Evolutionary conservation across 2,797 vertebrate genomes (phyloP), one percentile per base, ranked within the genome.

Genomic region (Tangara arthus): DNA sequence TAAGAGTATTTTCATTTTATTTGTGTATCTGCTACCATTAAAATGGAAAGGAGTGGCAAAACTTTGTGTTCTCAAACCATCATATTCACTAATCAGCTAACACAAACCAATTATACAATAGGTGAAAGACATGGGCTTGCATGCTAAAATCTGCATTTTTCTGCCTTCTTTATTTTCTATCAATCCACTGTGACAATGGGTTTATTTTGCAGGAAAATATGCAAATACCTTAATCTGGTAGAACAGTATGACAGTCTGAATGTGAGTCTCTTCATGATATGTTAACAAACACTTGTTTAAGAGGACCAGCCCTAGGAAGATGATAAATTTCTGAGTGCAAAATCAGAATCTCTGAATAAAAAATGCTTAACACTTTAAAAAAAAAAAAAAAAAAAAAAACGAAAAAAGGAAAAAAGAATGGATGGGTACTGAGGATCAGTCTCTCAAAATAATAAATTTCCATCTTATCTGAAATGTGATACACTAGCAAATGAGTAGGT

Each of bases 121-220:
- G 94, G 95, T 94, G 94, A 96, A 95, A 95, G 88, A 66, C 87
- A 89, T 44, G 77, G 78, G 17, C 47, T 57, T 88, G 55, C 24
- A 16, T 64, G 50, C 96, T 82, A 78, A 95, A 94, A 94, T 96
- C 84, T 92, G 80, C 64, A 52, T 83, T 92, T 96, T 86, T 65
- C 69, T 82, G 72, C 73, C 35, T 81, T 87, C 84, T 93, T 82
- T 93, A 86, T 95, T 94, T 96, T 66, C 63, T 90, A 94, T 96
- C 90, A 96, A 96, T 95, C 91, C 52, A 7, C 93, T 91, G 79
- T 94, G 82, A 94, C 89, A 94, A 94, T 91, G 80, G 82, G 77
- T 88, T 96, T 95, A 94, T 95, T 94, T 96, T 94, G 82, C 80
- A 93, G 77, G 82, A 79, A 96, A 95, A 96, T 95, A 94, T 93